Evolutionary conservation across 2,113 vertebrate genomes (phyloP), one percentile per base, ranked within the genome.

Genomic region (Entelurus aequoreus): DNA sequence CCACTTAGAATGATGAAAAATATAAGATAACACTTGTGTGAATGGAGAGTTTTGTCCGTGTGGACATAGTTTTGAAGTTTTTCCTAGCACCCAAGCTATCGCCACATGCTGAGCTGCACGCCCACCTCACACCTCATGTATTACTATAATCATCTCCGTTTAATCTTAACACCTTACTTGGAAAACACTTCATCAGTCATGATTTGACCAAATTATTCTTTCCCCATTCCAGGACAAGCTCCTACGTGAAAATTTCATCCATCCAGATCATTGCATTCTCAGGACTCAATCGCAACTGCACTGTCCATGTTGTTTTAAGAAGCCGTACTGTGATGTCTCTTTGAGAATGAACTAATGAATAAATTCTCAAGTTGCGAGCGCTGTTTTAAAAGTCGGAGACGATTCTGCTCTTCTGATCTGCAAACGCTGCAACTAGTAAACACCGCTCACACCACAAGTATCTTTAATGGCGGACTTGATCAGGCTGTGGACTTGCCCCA

Each of bases 401-500:
- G 60, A 65, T 78, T 65, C 60, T 36, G 56, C 65, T 81, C 56
- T 0, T 1, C 63, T 59, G 54, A 73, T 69, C 76, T 74, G 71
- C 66, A 73, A 64, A 66, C 51, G 6, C 63, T 63, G 77, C 79
- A 78, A 83, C 75, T 78, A 72, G 76, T 82, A 78, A 87, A 75
- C 65, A 71, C 79, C 66, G 54, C 69, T 68, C 75, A 86, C 82
- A 80, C 83, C 79, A 70, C 87, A 86, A 88, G 69, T 76, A 84
- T 80, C 82, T 79, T 65, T 72, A 84, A 84, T 82, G 83, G 83
- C 76, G 80, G 79, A 87, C 86, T 80, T 77, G 80, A 89, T 87
- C 86, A 80, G 86, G 80, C 81, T 85, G 78, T 68, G 74, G 72
- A 79, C 78, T 67, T 75, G 77, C 85, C 81, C 81, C 57, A 62